These are phyloP conservation scores for Aphrophora alni DNA, from an alignment of 2,888 invertebrate species.

Conservation along the genomic window DNA sequence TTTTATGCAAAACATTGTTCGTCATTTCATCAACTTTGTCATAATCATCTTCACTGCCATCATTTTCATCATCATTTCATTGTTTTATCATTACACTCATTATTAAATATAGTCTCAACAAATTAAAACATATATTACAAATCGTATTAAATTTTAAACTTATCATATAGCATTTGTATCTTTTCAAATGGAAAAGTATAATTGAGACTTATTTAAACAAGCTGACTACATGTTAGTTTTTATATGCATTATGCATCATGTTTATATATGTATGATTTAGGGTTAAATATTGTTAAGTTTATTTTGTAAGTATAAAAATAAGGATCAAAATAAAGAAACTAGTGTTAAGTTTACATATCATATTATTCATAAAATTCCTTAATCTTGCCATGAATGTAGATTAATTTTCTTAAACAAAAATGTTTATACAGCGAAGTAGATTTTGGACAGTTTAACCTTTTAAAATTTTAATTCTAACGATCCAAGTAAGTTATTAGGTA, in stretches of 20 bases:
- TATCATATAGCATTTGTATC: too few relatives aligned
- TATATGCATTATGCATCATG: not conserved
- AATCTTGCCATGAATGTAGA: too few relatives aligned
- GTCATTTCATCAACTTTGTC: not conserved
- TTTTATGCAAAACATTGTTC: not conserved
- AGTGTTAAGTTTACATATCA: not conserved
- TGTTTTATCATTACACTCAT: not conserved
- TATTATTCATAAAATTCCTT: too few relatives aligned
- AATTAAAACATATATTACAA: too few relatives aligned
- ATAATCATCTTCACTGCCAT: not conserved
- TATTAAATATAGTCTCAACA: too few relatives aligned
- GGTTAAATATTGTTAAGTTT: constrained; percentile 30
- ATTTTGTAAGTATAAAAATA: constrained; percentile 31
- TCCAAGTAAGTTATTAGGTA: too few relatives aligned
- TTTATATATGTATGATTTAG: not conserved
- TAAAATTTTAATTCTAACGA: too few relatives aligned
- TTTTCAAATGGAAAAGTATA: not conserved
- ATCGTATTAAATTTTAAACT: too few relatives aligned
- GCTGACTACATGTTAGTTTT: not conserved
- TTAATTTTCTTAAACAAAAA: too few relatives aligned
- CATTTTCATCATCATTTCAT: not conserved
- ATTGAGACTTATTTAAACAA: not conserved
- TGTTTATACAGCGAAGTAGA: too few relatives aligned
- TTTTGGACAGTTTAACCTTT: too few relatives aligned
- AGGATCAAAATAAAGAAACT: constrained; percentile 38